phyloP scores from a whole-genome alignment of 2,113 vertebrate genomes.

The Caretta caretta region DNA sequence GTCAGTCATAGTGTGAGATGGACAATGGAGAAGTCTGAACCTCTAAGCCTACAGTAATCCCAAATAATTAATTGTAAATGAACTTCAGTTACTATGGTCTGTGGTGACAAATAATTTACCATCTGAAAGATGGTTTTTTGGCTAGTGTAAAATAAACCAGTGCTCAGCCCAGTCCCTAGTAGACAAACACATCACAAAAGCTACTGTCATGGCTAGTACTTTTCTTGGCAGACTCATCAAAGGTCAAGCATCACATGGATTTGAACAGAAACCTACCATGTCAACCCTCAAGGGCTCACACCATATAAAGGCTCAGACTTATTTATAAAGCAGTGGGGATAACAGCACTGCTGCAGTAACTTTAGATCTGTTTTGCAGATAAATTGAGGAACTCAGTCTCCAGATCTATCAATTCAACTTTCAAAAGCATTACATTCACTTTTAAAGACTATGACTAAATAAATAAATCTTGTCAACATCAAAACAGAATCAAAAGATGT shows the following conservation, averaged over 20 bases:
- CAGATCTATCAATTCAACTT: too few relatives aligned
- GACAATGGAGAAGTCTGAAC: background rate
- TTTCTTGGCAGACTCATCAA: background rate
- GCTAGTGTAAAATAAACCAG: background rate
- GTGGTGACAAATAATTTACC: background rate
- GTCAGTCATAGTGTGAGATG: background rate
- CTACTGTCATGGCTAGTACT: background rate
- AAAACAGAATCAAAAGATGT: background rate
- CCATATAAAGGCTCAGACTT: background rate
- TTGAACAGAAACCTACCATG: background rate
- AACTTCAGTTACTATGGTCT: background rate
- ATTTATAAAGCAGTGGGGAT: rapidly evolving
- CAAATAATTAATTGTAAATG: background rate
- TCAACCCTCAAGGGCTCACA: background rate
- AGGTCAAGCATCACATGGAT: background rate
- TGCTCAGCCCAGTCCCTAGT: background rate
- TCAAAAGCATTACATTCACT: rapidly evolving
- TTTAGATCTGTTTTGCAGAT: rapidly evolving
- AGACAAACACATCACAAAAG: background rate
- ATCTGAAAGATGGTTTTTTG: background rate
- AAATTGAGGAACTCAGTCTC: background rate
- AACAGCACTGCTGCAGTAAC: rapidly evolving
- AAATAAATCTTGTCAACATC: background rate
- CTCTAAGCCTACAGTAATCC: background rate
- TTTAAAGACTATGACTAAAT: background rate